Percentiles rank a stretch among this genome's conserved stretches.
Evolutionary conservation across 2,888 invertebrate genomes (phyloP).

Genomic region (Cantharis rufa): DNA sequence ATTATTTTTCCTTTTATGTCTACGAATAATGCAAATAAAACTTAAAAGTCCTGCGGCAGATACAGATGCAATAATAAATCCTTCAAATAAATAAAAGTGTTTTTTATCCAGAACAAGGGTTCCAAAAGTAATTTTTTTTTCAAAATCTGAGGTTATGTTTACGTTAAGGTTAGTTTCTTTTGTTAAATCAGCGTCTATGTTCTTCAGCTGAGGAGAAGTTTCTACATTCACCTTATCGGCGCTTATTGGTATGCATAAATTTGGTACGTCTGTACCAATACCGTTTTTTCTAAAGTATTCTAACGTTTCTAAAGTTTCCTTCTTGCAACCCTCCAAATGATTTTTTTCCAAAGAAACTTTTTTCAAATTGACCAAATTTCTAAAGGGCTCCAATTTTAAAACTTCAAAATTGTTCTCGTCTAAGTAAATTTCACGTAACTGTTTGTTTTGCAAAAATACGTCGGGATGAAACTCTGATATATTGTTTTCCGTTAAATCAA

Average conservation of each 20-base stretch:
- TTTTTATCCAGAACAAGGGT: not conserved
- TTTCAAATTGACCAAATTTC: not conserved
- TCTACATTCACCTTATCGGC: no score
- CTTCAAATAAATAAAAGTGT: no score
- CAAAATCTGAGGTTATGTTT: not conserved
- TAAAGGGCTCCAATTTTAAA: not conserved
- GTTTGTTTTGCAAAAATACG: not conserved
- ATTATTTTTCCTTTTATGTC: not conserved
- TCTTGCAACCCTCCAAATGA: not conserved
- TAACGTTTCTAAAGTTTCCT: not conserved
- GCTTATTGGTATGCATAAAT: not conserved
- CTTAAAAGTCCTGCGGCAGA: not conserved
- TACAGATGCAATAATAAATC: not conserved
- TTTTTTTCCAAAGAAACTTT: not conserved
- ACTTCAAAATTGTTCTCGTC: not conserved
- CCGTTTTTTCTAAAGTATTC: not conserved
- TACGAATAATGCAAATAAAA: not conserved
- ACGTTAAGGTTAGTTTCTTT: accelerated
- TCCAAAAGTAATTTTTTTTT: not conserved
- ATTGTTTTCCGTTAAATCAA: not conserved
- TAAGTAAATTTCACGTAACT: not conserved
- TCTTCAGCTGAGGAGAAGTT: no score
- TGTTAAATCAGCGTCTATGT: not conserved
- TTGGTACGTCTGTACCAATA: not conserved
- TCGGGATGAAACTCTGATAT: not conserved